Conservation (phyloP, 2,797 vertebrate genomes). For the Sebastes steindachneri region DNA sequence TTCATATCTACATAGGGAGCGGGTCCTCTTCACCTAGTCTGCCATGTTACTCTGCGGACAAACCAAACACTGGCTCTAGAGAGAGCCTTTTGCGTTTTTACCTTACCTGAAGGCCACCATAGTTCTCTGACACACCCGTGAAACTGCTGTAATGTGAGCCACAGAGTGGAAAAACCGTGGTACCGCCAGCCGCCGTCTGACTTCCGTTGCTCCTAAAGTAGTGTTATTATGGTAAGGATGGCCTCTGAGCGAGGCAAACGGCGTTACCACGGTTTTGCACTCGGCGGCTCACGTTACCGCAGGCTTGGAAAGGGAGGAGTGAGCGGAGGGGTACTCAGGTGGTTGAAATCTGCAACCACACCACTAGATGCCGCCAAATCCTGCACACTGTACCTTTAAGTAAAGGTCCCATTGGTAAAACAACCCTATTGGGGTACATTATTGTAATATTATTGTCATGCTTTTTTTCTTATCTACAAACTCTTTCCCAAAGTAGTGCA, state of each 20-base stretch:
- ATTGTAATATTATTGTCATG: not conserved
- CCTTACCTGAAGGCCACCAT: too few species aligned
- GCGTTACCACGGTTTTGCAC: not conserved
- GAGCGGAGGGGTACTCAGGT: not conserved
- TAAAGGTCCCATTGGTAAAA: not conserved
- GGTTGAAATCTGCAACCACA: not conserved
- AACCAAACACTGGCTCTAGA: too few species aligned
- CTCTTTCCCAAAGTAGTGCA: slow-evolving; percentile 12
- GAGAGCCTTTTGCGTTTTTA: too few species aligned
- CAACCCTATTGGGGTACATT: not conserved
- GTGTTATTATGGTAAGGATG: not conserved
- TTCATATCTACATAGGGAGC: not conserved
- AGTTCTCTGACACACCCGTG: not conserved
- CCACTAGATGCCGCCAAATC: not conserved
- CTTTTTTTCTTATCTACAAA: slow-evolving; percentile 9
- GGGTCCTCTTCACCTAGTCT: too few species aligned
- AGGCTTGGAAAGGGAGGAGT: not conserved
- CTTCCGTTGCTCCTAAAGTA: not conserved
- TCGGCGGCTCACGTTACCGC: too few species aligned
- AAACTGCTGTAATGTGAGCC: not conserved
- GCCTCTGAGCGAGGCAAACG: not conserved
- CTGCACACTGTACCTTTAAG: not conserved
- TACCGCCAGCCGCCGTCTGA: not conserved
- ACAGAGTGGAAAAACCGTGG: not conserved
- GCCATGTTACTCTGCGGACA: too few species aligned